phyloP scores from a whole-genome alignment of 2,113 vertebrate genomes.

The Columbina picui region DNA sequence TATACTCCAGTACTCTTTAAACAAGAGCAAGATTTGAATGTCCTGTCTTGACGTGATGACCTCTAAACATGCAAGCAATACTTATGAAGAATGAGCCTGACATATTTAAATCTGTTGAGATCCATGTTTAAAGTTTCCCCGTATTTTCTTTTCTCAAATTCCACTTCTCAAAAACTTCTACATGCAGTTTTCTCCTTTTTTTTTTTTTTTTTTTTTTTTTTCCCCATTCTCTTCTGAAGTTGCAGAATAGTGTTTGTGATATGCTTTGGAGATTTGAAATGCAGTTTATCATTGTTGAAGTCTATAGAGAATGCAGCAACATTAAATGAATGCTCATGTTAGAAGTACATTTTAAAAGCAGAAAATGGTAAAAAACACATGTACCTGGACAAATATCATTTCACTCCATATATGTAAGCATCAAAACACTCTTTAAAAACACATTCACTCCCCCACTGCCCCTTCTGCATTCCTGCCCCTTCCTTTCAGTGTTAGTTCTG shows the following conservation, averaged over 20 bases:
- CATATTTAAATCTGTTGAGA: neutral
- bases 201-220: too few relatives aligned
- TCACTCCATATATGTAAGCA: neutral
- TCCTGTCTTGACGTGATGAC: neutral
- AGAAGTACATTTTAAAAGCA: neutral
- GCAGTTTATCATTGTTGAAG: neutral
- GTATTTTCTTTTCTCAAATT: neutral
- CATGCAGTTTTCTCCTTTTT: neutral
- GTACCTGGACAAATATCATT: neutral
- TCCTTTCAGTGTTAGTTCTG: neutral
- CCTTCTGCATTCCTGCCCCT: neutral
- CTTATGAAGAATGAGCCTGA: neutral
- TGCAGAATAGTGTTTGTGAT: neutral
- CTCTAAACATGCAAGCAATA: conserved; percentile 2
- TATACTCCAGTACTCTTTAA: neutral
- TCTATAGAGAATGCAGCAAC: neutral
- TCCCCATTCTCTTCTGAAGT: neutral
- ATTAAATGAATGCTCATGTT: neutral
- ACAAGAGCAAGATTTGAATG: conserved; percentile 1
- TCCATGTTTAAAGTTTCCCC: neutral
- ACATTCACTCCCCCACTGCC: rapidly evolving
- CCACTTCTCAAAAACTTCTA: neutral
- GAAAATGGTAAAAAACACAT: neutral
- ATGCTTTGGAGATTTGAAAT: neutral
- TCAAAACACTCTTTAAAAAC: neutral